Conservation (phyloP, 2,113 vertebrate genomes). For the Castor canadensis region DNA sequence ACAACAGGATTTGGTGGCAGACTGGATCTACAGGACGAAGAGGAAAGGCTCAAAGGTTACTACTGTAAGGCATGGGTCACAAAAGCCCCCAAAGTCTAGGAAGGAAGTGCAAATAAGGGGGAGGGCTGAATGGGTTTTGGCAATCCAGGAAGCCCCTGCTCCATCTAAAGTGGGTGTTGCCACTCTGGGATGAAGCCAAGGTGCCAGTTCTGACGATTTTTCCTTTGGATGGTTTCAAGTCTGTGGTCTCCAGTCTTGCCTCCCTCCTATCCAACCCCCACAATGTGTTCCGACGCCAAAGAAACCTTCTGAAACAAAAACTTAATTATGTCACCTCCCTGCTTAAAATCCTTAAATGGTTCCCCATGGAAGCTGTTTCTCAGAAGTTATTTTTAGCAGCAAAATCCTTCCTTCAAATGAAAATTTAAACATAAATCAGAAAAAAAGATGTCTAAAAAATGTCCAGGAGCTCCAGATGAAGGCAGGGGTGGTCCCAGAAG, state of each 20-base stretch:
- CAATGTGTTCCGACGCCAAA: not conserved
- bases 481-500: not conserved
- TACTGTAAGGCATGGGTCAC: not conserved
- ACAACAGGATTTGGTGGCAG: not conserved
- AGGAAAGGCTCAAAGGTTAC: not conserved
- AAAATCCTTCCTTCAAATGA: slow-evolving; percentile 52
- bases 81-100: not conserved
- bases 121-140: no score
- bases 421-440: slow-evolving; percentile 45
- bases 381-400: slow-evolving; percentile 53
- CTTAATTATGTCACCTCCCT: slow-evolving; percentile 41
- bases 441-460: not conserved
- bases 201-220: not conserved
- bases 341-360: slow-evolving; percentile 59
- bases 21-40: not conserved
- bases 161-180: not conserved
- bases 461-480: not conserved
- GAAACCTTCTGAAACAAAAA: slow-evolving; percentile 56
- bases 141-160: not conserved
- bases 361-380: slow-evolving; percentile 48
- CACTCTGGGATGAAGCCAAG: not conserved
- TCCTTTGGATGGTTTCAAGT: not conserved
- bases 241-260: not conserved
- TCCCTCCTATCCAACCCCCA: not conserved
- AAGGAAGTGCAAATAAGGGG: not conserved